Base-by-base conservation (phyloP, 2,797 vertebrate species). In the Lutjanus argentimaculatus region DNA sequence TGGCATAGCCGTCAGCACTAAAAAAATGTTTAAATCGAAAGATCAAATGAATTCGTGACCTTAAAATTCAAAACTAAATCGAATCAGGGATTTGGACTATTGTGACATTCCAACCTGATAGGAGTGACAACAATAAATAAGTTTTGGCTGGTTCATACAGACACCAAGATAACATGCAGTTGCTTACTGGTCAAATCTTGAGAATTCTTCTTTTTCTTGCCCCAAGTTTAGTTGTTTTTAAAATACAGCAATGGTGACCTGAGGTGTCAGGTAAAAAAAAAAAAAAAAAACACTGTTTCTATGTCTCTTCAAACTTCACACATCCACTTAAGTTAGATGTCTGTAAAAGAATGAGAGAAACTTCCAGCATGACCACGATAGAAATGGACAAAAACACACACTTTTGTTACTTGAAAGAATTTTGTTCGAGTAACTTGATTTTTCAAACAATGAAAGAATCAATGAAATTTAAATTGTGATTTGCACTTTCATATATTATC, bases 401-500 rank as follows among this genome's bases (percentile, higher is more conserved):
- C 58, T 51, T 61, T 13, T 55, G 21, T 43, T 40, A 6, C 17
- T 43, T 42, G 30, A 66, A 19, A 67, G 22, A 42, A 67, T n/a
- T n/a, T n/a, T n/a, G n/a, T n/a, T n/a, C 46, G 9, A 61, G 14
- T 45, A 22, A 63, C 8, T 15, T 1, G 11, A 63, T 76, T 76
- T 55, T 52, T n/a, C 45, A 16, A 2, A 22, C 42, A 53, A 6
- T 40, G 46, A 68, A 58, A 48, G 16, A 12, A n/a, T n/a, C n/a
- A n/a, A n/a, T n/a, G 49, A 13, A 45, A 62, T 11, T 75, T n/a
- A 70, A 53, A 61, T 67, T 71, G 13, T 30, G 40, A 57, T 25
- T 70, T 43, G 49, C 19, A 11, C 21, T 74, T 85, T 61, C 6
- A 70, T 68, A 43, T 70, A 6, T 36, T 46, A 46, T 79, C 59